Evolutionary conservation across 2,888 invertebrate genomes (phyloP).

Genomic region (Volucella inflata): DNA sequence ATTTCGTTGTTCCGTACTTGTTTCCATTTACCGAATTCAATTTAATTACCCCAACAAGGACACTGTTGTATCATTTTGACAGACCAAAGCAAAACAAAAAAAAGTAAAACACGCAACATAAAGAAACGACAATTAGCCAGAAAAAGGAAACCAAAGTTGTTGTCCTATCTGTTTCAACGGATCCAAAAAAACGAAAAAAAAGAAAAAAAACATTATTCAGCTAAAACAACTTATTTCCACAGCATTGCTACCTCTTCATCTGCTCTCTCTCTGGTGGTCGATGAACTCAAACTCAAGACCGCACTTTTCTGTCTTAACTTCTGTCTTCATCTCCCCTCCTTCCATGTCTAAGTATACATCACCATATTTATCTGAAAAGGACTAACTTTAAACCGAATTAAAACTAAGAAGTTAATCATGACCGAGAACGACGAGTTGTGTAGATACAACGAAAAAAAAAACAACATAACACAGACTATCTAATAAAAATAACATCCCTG

Average conservation of each 20-base stretch:
- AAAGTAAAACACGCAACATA: constrained; percentile 58
- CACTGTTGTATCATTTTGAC: constrained; percentile 68
- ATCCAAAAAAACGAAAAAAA: background rate
- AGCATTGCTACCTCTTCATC: constrained; percentile 36
- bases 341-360: constrained; percentile 3
- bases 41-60: constrained; percentile 74
- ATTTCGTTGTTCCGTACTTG: background rate
- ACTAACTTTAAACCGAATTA: constrained; percentile 74
- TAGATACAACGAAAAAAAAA: constrained; percentile 11
- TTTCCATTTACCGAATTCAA: constrained; percentile 66
- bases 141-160: constrained; percentile 21
- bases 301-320: too few relatives aligned
- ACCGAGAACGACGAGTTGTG: constrained; percentile 23
- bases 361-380: constrained; percentile 27
- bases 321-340: background rate
- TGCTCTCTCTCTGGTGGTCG: constrained; percentile 20
- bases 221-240: constrained; percentile 34
- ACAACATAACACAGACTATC: constrained; percentile 65
- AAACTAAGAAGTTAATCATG: constrained; percentile 75
- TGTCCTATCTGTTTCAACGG: constrained; percentile 19
- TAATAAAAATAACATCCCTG: constrained; percentile 71
- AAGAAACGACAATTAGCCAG: constrained; percentile 67
- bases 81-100: constrained; percentile 35
- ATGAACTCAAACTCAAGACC: constrained; percentile 20
- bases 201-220: constrained; percentile 9